These are phyloP conservation scores for Albula glossodonta DNA, from an alignment of 2,113 vertebrate species.

Conservation along the genomic window DNA sequence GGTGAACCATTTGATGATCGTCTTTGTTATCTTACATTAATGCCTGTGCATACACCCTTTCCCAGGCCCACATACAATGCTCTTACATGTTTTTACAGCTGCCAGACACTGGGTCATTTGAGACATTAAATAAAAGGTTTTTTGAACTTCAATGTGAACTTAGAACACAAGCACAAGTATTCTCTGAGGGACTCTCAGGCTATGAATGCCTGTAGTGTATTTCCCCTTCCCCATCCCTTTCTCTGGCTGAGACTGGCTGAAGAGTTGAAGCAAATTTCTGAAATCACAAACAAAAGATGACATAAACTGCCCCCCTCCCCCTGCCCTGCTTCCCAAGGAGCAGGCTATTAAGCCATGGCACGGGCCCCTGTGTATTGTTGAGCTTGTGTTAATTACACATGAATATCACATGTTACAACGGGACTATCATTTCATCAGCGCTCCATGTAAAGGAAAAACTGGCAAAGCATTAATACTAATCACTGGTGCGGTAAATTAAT, in stretches of 20 bases:
- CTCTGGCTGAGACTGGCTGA: neutral
- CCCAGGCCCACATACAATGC: neutral
- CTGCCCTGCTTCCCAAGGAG: neutral
- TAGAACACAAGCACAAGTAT: neutral
- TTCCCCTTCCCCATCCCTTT: neutral
- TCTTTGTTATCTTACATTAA: neutral
- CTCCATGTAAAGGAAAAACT: slow-evolving; percentile 37
- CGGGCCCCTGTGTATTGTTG: slow-evolving; percentile 45
- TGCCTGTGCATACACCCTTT: neutral
- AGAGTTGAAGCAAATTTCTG: neutral
- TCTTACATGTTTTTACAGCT: neutral
- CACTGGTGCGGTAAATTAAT: slow-evolving; percentile 75
- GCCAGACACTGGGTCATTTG: neutral
- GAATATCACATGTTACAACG: slow-evolving; percentile 62
- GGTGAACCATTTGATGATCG: neutral
- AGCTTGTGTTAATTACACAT: slow-evolving; percentile 58
- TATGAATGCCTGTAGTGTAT: neutral
- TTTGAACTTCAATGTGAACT: neutral
- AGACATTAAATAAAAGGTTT: neutral
- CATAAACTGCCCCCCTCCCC: neutral
- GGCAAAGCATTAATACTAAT: slow-evolving; percentile 71
- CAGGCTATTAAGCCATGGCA: neutral
- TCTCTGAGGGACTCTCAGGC: neutral
- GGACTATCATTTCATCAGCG: slow-evolving; percentile 53
- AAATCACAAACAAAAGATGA: neutral